Evolutionary conservation across 2,888 invertebrate genomes (phyloP).

Genomic region (Ypsolopha sequella): DNA sequence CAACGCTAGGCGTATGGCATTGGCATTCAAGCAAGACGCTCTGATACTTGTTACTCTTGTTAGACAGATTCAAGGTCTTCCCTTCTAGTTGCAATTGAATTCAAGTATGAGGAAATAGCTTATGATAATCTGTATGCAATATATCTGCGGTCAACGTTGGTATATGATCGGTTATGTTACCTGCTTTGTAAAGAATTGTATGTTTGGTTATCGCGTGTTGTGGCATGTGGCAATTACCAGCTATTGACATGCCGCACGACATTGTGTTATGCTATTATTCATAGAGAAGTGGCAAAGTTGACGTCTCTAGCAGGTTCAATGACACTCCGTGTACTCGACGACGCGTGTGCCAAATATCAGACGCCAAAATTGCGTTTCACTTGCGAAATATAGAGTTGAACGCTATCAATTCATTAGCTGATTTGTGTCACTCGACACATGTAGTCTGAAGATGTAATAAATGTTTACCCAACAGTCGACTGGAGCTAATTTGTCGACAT

Average conservation of each 20-base stretch:
- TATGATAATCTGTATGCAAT: not conserved
- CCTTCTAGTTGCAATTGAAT: not conserved
- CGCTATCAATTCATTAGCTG: too few relatives aligned
- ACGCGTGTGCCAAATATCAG: constrained; percentile 29
- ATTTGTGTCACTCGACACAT: too few relatives aligned
- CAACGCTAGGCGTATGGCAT: too few relatives aligned
- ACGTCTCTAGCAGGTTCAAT: constrained; percentile 28
- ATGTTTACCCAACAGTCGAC: too few relatives aligned
- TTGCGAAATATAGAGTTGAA: not conserved
- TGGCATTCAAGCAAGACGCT: constrained; percentile 57
- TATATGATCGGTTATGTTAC: too few relatives aligned
- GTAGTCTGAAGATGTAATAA: too few relatives aligned
- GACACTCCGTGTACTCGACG: constrained; percentile 4
- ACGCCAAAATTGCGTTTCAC: constrained; percentile 1
- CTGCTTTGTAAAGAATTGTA: constrained; percentile 10
- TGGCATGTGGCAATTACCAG: constrained; percentile 25
- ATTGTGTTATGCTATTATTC: not conserved
- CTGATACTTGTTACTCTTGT: constrained; percentile 32
- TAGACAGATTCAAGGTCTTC: constrained; percentile 36
- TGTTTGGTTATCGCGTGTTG: constrained; percentile 18
- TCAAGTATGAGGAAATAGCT: not conserved
- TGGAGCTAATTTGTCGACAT: too few relatives aligned
- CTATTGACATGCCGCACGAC: constrained; percentile 14
- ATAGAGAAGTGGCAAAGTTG: constrained; percentile 1
- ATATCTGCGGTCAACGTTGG: not conserved